Evolutionary conservation across 2,113 vertebrate species (phyloP), one percentile per base, ranked within the genome.

Genomic region (Myxocyprinus asiaticus): DNA sequence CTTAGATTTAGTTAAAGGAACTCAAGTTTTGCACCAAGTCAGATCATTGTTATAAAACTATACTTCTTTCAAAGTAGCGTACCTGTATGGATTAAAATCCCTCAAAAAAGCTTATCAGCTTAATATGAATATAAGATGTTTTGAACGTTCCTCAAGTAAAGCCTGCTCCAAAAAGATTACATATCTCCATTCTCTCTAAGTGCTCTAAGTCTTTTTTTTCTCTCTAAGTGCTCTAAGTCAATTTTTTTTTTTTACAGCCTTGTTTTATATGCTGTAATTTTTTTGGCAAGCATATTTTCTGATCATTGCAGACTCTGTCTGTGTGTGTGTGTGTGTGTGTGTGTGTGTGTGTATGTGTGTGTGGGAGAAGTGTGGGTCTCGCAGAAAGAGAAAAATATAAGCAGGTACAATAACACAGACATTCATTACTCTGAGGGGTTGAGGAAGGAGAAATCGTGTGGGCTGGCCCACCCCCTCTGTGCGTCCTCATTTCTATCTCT

Each of bases 381-480:
- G 12, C 66, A 69, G 65, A 78, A 72, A 15, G 7, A 78, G 55
- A 74, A 70, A 71, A 67, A 82, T 77, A 80, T 67, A 85, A 77
- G 63, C 67, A 82, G 67, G 76, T 80, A 66, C 66, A 72, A 85
- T 76, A 63, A 62, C 67, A 80, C 61, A 77, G 56, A 82, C 74
- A 82, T 82, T 85, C 80, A 85, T 82, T 81, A 80, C 83, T 85
- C 77, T 10, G 65, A 74, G 82, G 83, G 62, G 78, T 83, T 87
- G 80, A 88, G 70, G 82, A 74, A 86, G 76, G 66, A 76, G 75
- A 77, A 47, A 14, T 51, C 79, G 87, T 88, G 90, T 88, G 85
- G 89, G 90, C 83, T 86, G 84, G 86, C 67, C 87, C 83, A 77
- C 87, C 87, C 82, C 87, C 88, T 33, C 22, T 33, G 22, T 33